phyloP scores from a whole-genome alignment of 2,797 vertebrate species.

The Gymnoscopelus braueri region DNA sequence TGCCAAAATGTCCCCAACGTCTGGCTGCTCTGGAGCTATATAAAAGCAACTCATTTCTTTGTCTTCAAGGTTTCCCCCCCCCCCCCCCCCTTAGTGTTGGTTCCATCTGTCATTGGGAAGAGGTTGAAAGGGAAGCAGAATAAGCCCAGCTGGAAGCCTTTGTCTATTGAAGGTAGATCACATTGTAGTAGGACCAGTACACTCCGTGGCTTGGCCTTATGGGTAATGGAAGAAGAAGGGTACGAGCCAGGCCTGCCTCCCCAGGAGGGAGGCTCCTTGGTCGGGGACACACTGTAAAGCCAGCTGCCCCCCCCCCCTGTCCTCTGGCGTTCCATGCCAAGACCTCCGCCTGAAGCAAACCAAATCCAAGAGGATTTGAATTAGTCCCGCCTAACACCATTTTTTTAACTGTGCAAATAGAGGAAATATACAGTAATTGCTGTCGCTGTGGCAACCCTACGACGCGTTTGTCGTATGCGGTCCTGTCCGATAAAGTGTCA shows the following conservation, averaged over 20 bases:
- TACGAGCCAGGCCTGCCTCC: slow-evolving; percentile 44
- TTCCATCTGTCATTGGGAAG: slow-evolving; percentile 82
- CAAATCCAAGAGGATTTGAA: slow-evolving; percentile 31
- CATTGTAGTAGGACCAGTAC: slow-evolving; percentile 70
- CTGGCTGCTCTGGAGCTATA: slow-evolving; percentile 77
- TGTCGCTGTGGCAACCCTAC: not conserved
- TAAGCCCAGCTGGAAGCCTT: slow-evolving; percentile 74
- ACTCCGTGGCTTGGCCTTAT: slow-evolving; percentile 62
- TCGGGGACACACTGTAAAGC: not conserved
- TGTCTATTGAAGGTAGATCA: slow-evolving; percentile 76
- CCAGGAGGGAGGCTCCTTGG: slow-evolving; percentile 19
- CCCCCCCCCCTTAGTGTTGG: slow-evolving; percentile 59
- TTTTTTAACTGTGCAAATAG: slow-evolving; percentile 12
- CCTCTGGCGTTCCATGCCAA: slow-evolving; percentile 33
- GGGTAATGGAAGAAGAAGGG: slow-evolving; percentile 58
- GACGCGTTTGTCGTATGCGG: too few relatives aligned
- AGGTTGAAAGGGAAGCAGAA: slow-evolving; percentile 78
- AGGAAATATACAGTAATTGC: not conserved
- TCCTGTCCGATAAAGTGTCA: too few relatives aligned
- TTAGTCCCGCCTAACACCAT: slow-evolving; percentile 24
- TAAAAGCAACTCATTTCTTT: slow-evolving; percentile 80
- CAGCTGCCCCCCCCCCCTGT: not conserved
- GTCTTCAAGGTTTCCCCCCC: slow-evolving; percentile 67
- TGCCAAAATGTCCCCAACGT: slow-evolving; percentile 74
- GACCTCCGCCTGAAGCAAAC: slow-evolving; percentile 38